A percentile compares a stretch with the other conserved stretches of the same genome.
Conservation (phyloP, 2,888 invertebrate species). For the Stenoptilia bipunctidactyla region DNA sequence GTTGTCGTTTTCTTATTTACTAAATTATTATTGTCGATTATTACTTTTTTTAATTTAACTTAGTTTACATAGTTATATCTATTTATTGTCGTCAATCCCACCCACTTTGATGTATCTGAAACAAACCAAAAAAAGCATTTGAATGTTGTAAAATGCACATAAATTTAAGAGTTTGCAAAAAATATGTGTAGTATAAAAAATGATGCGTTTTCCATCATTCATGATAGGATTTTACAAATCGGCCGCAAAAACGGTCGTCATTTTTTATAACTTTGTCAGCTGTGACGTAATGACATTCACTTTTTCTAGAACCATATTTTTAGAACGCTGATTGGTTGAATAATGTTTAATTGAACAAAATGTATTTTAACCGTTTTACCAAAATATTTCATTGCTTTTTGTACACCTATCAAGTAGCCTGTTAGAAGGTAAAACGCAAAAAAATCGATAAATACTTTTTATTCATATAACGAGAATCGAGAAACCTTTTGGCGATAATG, state of each 20-base stretch:
- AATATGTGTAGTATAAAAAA: constrained; percentile 8
- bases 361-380: too few species aligned
- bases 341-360: too few species aligned
- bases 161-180: neutral
- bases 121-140: constrained; percentile 32
- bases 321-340: neutral
- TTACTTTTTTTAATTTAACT: constrained; percentile 1
- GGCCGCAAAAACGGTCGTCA: constrained; percentile 1
- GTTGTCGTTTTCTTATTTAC: constrained; percentile 18
- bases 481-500: too few species aligned
- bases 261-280: neutral
- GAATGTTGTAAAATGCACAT: neutral
- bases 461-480: too few species aligned
- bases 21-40: constrained; percentile 7
- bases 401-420: too few species aligned
- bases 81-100: constrained; percentile 27
- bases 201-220: constrained; percentile 4
- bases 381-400: too few species aligned
- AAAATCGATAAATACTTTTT: too few species aligned
- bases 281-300: neutral
- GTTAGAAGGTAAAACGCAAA: too few species aligned
- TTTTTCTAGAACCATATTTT: neutral
- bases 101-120: constrained; percentile 30
- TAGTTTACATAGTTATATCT: constrained; percentile 21
- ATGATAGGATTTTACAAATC: constrained; percentile 7